Percentiles rank a stretch among this genome's conserved stretches.
Conservation (phyloP, 2,113 vertebrate genomes). For the Pachycephala philippinensis region DNA sequence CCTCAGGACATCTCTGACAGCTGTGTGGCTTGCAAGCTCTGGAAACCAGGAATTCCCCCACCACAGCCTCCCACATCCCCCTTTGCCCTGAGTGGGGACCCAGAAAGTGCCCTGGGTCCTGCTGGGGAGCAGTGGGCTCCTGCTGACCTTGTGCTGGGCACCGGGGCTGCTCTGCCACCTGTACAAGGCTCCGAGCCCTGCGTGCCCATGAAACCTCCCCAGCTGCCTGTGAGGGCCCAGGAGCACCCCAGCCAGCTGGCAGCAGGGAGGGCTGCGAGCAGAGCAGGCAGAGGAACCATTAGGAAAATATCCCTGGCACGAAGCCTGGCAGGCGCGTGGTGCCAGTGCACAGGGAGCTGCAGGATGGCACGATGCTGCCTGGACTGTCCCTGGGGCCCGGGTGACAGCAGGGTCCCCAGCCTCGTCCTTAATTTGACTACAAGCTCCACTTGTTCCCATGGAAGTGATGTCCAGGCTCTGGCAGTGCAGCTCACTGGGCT, state of each 20-base stretch:
- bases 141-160: too few species aligned
- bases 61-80: background rate
- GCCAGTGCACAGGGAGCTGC: background rate
- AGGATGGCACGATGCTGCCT: background rate
- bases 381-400: background rate
- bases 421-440: background rate
- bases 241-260: slow-evolving; percentile 54
- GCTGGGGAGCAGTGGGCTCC: background rate
- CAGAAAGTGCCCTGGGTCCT: background rate
- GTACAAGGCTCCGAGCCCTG: background rate
- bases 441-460: fast-evolving
- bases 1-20: background rate
- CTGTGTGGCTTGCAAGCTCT: background rate
- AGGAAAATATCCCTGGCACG: slow-evolving; percentile 18
- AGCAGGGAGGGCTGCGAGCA: background rate
- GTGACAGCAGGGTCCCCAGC: background rate
- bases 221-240: slow-evolving; percentile 5
- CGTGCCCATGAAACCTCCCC: slow-evolving; percentile 18
- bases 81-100: background rate
- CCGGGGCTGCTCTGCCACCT: background rate
- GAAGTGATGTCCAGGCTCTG: background rate
- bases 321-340: background rate
- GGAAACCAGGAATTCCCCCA: background rate
- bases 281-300: slow-evolving; percentile 18
- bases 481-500: background rate